Evolutionary conservation across 2,888 invertebrate genomes (phyloP).

Genomic region (Epinotia nisella): DNA sequence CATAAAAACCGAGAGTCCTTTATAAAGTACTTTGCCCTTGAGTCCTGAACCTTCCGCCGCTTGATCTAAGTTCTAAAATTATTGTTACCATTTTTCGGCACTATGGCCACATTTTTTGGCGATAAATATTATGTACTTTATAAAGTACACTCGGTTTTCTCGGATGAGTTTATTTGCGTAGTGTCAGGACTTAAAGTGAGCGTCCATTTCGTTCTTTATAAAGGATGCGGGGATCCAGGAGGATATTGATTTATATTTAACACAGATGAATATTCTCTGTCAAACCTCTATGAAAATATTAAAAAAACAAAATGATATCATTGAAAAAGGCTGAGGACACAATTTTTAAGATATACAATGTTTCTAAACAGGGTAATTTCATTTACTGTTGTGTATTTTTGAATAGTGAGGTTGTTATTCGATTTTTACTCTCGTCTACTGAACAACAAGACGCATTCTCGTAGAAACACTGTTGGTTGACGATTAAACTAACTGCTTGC

Average conservation of each 20-base stretch:
- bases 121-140: no score
- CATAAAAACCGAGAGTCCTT: no score
- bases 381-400: slow-evolving; percentile 80
- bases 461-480: slow-evolving; percentile 52
- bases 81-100: no score
- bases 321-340: slow-evolving; percentile 83
- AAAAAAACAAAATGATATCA: slow-evolving; percentile 77
- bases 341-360: slow-evolving; percentile 84
- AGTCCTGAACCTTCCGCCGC: no score
- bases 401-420: slow-evolving; percentile 72
- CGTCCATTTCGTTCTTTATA: no score
- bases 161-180: no score
- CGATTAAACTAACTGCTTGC: slow-evolving; percentile 41
- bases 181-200: no score
- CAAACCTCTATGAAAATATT: slow-evolving; percentile 54
- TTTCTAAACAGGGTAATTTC: slow-evolving; percentile 83
- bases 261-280: slow-evolving; percentile 59
- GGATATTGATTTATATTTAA: slow-evolving; percentile 24
- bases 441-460: slow-evolving; percentile 58
- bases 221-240: no score
- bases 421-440: slow-evolving; percentile 71
- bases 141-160: no score
- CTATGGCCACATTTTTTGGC: no score
- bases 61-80: no score
- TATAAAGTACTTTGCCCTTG: no score